These are phyloP conservation scores for Bombus consobrinus DNA, from an alignment of 1,140 invertebrate genomes.

Conservation along the genomic window DNA sequence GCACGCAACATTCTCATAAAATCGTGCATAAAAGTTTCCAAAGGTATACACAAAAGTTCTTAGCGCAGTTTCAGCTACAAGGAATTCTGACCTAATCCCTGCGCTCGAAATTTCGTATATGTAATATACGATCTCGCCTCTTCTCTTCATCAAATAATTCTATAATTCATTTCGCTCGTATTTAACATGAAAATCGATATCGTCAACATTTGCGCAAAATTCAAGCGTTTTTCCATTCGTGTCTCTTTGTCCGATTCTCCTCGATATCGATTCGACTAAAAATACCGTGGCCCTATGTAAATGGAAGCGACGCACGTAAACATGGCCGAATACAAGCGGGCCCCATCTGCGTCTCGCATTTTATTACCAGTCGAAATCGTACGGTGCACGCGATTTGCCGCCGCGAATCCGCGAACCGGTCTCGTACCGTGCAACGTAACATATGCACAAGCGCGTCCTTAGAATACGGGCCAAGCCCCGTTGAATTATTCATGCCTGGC, in stretches of 20 bases:
- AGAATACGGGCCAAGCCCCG: constrained; percentile 51
- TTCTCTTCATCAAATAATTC: not conserved
- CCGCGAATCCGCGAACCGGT: constrained; percentile 35
- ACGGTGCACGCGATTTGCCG: constrained; percentile 10
- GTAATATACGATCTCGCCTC: not conserved
- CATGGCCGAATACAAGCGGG: not conserved
- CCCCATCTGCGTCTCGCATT: constrained; percentile 38
- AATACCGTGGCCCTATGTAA: not conserved
- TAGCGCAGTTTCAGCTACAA: not conserved
- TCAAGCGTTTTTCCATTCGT: not conserved
- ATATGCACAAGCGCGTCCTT: constrained; percentile 54
- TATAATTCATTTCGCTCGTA: not conserved
- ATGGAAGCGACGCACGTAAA: constrained; percentile 11
- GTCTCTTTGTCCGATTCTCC: not conserved
- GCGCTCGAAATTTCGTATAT: not conserved
- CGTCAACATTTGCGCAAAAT: not conserved
- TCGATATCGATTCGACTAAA: constrained; percentile 7
- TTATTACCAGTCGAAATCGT: constrained; percentile 45
- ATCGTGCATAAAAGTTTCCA: too few species aligned
- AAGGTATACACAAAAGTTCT: not conserved
- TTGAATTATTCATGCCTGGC: constrained; percentile 64
- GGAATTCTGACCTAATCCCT: not conserved
- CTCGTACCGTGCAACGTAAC: constrained; percentile 23
- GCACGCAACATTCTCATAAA: too few species aligned
- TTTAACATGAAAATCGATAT: not conserved